These are phyloP conservation scores for Poecile atricapillus DNA, from an alignment of 2,113 vertebrate genomes.

Conservation along the genomic window DNA sequence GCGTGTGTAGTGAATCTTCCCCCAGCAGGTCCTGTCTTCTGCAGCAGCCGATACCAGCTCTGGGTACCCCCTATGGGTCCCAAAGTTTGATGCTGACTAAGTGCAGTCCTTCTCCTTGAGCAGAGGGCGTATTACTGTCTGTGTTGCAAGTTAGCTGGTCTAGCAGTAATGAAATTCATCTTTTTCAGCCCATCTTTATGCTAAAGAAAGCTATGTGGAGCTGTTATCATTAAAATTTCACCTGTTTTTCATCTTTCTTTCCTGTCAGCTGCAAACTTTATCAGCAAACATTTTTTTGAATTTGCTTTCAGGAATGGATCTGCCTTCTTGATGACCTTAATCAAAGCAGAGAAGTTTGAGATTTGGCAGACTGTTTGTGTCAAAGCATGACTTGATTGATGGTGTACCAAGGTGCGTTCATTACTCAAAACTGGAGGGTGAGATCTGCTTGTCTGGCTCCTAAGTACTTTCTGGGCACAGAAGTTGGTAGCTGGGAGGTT, in stretches of 20 bases:
- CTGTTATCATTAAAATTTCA: not conserved
- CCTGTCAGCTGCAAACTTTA: not conserved
- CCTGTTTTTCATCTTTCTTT: not conserved
- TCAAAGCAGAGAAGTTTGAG: not conserved
- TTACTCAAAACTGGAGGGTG: not conserved
- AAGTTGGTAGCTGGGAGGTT: not conserved
- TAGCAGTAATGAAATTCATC: not conserved
- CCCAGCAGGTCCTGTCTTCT: not conserved
- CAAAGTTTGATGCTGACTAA: not conserved
- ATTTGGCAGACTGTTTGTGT: not conserved
- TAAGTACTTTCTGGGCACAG: not conserved
- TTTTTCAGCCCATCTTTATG: not conserved
- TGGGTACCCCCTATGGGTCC: not conserved
- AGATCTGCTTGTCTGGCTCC: not conserved
- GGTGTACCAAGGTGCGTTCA: not conserved
- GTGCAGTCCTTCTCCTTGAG: not conserved
- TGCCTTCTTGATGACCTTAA: slow-evolving; percentile 4
- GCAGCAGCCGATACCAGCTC: not conserved
- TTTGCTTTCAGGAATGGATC: not conserved
- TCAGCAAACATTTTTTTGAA: not conserved
- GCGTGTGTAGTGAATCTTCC: not conserved
- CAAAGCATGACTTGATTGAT: not conserved
- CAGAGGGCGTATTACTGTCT: accelerated
- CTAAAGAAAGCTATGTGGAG: not conserved
- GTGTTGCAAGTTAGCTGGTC: not conserved